Evolutionary conservation across 1,140 invertebrate genomes (phyloP).

Genomic region (Brachionus calyciflorus): DNA sequence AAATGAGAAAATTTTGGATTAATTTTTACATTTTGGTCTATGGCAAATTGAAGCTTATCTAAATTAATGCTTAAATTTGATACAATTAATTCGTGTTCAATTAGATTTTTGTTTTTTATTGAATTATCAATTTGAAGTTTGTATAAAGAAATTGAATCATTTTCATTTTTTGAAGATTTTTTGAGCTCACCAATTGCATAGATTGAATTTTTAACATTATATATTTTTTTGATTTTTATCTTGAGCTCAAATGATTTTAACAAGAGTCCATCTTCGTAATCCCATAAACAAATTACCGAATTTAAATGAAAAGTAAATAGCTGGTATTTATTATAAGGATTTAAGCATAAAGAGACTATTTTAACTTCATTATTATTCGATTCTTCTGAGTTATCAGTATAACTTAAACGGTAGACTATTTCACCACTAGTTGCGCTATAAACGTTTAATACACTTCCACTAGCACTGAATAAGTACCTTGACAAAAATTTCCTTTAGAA

Average conservation of each 20-base stretch:
- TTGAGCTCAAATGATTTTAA: background rate
- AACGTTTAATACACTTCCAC: background rate
- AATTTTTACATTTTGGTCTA: conserved; percentile 24
- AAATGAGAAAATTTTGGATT: background rate
- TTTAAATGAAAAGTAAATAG: conserved; percentile 18
- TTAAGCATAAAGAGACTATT: conserved; percentile 23
- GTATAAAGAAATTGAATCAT: background rate
- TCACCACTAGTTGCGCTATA: conserved; percentile 4
- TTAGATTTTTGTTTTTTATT: background rate
- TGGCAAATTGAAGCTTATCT: conserved; percentile 1
- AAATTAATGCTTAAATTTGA: conserved; percentile 17
- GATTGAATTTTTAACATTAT: background rate
- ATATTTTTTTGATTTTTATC: background rate
- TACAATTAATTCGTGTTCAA: conserved; percentile 28
- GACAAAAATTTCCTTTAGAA: background rate
- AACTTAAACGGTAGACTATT: conserved; percentile 6
- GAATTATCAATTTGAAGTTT: conserved; percentile 3
- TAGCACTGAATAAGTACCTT: conserved; percentile 17
- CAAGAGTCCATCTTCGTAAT: conserved; percentile 43
- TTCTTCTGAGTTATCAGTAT: background rate
- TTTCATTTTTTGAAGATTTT: background rate
- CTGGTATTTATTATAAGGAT: conserved; percentile 40
- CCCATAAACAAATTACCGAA: conserved; percentile 24
- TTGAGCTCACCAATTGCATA: conserved; percentile 16
- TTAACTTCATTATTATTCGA: background rate